A percentile compares a stretch with the other conserved stretches of the same genome.
phyloP scores from a whole-genome alignment of 2,113 vertebrate genomes.

The Takifugu flavidus region DNA sequence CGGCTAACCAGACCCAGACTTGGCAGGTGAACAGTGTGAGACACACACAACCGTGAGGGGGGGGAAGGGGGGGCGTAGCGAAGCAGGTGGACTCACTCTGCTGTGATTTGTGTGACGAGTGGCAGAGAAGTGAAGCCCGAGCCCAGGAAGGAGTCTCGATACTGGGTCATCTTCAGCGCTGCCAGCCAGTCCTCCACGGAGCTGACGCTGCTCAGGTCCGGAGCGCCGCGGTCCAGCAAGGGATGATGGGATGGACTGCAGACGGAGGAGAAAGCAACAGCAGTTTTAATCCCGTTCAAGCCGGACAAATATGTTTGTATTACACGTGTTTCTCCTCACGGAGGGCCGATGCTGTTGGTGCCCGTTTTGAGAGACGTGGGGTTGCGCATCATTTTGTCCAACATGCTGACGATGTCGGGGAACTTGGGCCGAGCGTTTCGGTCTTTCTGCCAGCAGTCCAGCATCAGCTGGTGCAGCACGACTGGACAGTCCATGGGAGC shows the following conservation, averaged over 20 bases:
- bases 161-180: constrained; percentile 97
- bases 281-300: neutral
- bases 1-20: constrained; percentile 50
- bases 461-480: constrained; percentile 94
- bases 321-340: neutral
- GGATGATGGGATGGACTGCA: constrained; percentile 90
- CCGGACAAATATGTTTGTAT: neutral
- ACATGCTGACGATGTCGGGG: constrained; percentile 89
- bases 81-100: constrained; percentile 61
- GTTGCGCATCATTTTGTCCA: constrained; percentile 98
- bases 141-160: constrained; percentile 92
- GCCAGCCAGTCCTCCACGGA: constrained; percentile 97
- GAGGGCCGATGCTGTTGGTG: constrained; percentile 83
- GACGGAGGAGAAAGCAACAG: neutral
- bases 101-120: constrained; percentile 71
- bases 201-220: constrained; percentile 90
- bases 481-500: constrained; percentile 97
- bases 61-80: neutral
- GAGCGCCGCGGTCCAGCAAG: constrained; percentile 88
- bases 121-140: constrained; percentile 84
- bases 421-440: constrained; percentile 96
- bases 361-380: constrained; percentile 92
- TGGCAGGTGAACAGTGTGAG: constrained; percentile 56
- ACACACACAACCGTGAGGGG: constrained; percentile 16
- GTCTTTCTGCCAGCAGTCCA: constrained; percentile 99